Percentiles rank a stretch among this genome's conserved stretches.
Conservation (phyloP, 2,797 vertebrate genomes). For the Bradypus variegatus region DNA sequence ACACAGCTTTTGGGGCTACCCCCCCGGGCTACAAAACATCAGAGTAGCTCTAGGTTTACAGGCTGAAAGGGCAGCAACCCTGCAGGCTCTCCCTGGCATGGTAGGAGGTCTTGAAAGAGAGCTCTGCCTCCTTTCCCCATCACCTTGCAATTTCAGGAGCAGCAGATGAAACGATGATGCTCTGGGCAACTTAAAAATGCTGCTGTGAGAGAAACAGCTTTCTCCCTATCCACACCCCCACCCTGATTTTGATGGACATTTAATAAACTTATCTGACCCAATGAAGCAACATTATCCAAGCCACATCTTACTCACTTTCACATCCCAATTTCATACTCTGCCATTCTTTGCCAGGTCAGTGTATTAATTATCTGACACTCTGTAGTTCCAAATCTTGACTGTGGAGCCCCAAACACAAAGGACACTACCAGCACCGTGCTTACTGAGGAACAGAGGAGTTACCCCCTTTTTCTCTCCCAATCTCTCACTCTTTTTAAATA, state of each 20-base stretch:
- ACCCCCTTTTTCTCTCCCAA: not conserved
- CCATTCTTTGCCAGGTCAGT: conserved; percentile 68
- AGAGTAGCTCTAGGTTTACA: conserved; percentile 17
- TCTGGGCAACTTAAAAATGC: conserved; percentile 37
- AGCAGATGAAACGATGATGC: not conserved
- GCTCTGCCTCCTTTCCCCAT: conserved; percentile 22
- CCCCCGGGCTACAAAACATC: conserved; percentile 10
- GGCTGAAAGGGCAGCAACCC: conserved; percentile 7
- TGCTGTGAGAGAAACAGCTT: conserved; percentile 6
- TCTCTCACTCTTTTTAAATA: conserved; percentile 49
- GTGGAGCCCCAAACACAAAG: conserved; percentile 80
- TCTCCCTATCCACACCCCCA: not conserved
- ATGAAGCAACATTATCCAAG: conserved; percentile 64
- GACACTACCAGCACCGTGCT: conserved; percentile 83
- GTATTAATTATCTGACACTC: conserved; percentile 70
- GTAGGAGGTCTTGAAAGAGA: conserved; percentile 5
- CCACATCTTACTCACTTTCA: conserved; percentile 69
- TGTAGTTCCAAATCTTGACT: conserved; percentile 69
- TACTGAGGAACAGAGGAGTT: conserved; percentile 65
- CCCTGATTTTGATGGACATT: conserved; percentile 39
- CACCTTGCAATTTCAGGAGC: conserved; percentile 33
- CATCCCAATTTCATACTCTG: conserved; percentile 63
- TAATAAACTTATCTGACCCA: conserved; percentile 55
- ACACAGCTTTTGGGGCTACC: not conserved
- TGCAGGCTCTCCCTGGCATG: conserved; percentile 38